Base-by-base conservation (phyloP, 1,140 invertebrate genomes). In the Lysiphlebus fabarum region DNA sequence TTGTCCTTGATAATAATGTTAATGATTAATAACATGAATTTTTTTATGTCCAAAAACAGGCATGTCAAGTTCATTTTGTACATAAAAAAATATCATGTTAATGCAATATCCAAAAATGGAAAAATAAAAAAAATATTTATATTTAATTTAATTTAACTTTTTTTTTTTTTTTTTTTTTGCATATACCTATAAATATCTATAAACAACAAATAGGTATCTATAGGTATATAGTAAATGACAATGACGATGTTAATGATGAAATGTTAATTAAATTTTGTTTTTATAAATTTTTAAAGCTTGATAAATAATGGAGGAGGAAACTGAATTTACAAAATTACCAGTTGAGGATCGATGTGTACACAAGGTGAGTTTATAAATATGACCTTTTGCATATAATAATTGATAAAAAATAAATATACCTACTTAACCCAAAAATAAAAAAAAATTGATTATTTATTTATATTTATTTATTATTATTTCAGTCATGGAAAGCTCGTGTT, bases 401-500 rank as follows among this genome's bases (percentile, higher is more conserved):
- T 5, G 36, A 0, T 38, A 12, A 10, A 1, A 43, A 66, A 51
- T 47, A 17, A 5, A n/a, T n/a, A n/a, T n/a, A n/a, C n/a, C n/a
- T 17, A 37, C 17, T 41, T 10, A 11, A 40, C 38, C 49, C 37
- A 40, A 38, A 14, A 9, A 10, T 17, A 6, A 34, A 38, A 6
- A 12, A 7, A 56, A 37, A 58, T 59, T 49, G 37, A 56, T 62
- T 50, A 41, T 50, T n/a, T 47, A 50, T 51, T 62, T 53, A 42
- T 53, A 40, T 55, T 61, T 17, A 12, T n/a, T n/a, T 12, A 48
- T 7, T 26, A 7, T 7, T 33, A 48, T 66, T 74, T 43, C 62
- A 88, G 86, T 75, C 90, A 58, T 98, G 95, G 95, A 97, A 97
- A 77, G 95, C 95, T 5, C 83, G 96, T 69, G 82, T 97, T 0